phyloP scores from a whole-genome alignment of 2,797 vertebrate genomes.

The Oreochromis mossambicus region DNA sequence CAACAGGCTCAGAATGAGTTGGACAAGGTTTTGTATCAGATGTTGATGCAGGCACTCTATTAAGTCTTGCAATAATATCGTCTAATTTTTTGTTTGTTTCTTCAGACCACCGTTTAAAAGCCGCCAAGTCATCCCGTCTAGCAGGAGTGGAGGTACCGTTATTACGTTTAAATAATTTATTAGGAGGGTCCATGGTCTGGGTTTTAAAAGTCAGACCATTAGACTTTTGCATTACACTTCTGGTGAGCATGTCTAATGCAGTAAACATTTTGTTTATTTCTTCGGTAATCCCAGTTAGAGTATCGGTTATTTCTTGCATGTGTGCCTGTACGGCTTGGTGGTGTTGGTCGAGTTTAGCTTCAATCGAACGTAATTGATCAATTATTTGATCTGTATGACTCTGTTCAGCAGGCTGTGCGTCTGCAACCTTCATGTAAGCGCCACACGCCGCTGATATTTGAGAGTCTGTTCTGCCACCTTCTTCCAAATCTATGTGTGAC shows the following conservation, averaged over 20 bases:
- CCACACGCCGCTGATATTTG: too few relatives aligned
- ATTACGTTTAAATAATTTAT: not conserved
- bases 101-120: accelerated
- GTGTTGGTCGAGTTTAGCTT: not conserved
- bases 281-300: not conserved
- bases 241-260: not conserved
- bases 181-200: not conserved
- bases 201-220: not conserved
- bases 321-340: not conserved
- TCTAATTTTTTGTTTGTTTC: not conserved
- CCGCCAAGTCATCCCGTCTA: not conserved
- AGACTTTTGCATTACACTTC: not conserved
- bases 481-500: too few relatives aligned
- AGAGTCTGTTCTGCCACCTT: too few relatives aligned
- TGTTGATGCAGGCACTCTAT: not conserved
- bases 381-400: too few relatives aligned
- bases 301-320: not conserved
- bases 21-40: not conserved
- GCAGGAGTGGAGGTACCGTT: not conserved
- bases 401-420: too few relatives aligned
- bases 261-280: not conserved
- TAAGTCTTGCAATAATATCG: not conserved
- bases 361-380: not conserved
- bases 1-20: not conserved
- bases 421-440: too few relatives aligned